Evolutionary conservation across 2,113 vertebrate genomes (phyloP).

Genomic region (Coregonus clupeaformis): DNA sequence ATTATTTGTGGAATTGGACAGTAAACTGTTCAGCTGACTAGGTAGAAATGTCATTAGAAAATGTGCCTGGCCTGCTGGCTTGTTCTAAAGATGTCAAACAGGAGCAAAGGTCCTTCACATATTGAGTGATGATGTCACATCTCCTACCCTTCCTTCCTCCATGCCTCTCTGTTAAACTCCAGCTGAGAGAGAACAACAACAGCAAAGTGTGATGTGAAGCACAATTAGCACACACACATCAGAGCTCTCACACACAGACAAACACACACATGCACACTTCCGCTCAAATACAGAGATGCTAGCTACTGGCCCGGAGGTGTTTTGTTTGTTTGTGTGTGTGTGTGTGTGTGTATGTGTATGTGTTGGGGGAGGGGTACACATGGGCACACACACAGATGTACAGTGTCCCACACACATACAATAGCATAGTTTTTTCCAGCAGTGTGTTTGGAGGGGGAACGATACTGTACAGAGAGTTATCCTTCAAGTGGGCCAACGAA

Average conservation of each 20-base stretch:
- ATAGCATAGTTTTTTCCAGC: background rate
- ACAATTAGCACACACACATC: background rate
- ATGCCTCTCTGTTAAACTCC: background rate
- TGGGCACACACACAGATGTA: background rate
- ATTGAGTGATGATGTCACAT: background rate
- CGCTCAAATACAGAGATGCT: background rate
- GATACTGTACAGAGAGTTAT: background rate
- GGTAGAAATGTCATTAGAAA: background rate
- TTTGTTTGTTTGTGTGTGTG: background rate
- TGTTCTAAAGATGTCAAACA: too few relatives aligned
- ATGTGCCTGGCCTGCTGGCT: too few relatives aligned
- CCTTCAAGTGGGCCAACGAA: background rate
- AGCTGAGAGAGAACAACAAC: background rate
- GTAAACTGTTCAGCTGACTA: background rate
- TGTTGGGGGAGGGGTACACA: background rate
- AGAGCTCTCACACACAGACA: background rate
- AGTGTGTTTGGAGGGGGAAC: background rate
- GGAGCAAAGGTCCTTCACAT: too few relatives aligned
- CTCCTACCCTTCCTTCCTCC: background rate
- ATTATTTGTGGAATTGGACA: background rate
- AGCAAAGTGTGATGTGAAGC: conserved; percentile 3
- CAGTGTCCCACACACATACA: background rate
- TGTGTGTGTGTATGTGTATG: background rate
- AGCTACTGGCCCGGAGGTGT: background rate
- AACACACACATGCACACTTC: background rate